A percentile compares a stretch with the other conserved stretches of the same genome.
Evolutionary conservation across 2,113 vertebrate species (phyloP).

Genomic region (Uropsilus gracilis): DNA sequence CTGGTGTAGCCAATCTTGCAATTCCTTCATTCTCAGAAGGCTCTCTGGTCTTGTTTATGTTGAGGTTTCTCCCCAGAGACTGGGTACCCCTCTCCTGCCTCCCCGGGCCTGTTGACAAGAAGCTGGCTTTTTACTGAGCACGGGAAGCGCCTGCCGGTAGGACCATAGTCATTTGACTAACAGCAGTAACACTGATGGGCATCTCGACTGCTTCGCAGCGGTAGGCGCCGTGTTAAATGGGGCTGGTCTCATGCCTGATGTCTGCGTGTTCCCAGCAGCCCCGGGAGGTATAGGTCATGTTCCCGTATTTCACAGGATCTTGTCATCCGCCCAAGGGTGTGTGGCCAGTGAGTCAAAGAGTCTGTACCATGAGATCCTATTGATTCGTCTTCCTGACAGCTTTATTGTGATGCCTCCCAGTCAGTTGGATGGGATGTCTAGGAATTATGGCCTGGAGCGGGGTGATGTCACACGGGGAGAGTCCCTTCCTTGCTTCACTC

Average conservation of each 20-base stretch:
- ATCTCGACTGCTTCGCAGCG: background rate
- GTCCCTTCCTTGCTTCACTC: background rate
- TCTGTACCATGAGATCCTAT: background rate
- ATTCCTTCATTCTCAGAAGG: background rate
- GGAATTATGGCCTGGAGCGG: constrained; percentile 1
- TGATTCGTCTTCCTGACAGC: constrained; percentile 14
- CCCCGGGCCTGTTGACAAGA: background rate
- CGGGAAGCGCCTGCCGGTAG: background rate
- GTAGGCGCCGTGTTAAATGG: background rate
- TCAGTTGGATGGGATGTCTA: constrained; percentile 15
- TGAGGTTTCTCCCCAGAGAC: background rate
- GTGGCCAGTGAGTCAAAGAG: background rate
- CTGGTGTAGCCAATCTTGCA: background rate
- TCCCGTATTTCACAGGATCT: background rate
- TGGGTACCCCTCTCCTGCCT: background rate
- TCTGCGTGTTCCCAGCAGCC: background rate
- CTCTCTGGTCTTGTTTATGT: background rate
- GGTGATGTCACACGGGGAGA: background rate
- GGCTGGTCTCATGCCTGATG: background rate
- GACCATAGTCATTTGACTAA: background rate
- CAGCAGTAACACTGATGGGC: background rate
- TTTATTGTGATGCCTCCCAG: background rate
- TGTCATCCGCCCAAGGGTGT: too few relatives aligned
- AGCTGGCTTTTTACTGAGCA: background rate
- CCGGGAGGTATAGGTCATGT: background rate